A percentile compares a stretch with the other conserved stretches of the same genome.
Conservation (phyloP, 2,888 invertebrate genomes). For the Pammene fasciana region DNA sequence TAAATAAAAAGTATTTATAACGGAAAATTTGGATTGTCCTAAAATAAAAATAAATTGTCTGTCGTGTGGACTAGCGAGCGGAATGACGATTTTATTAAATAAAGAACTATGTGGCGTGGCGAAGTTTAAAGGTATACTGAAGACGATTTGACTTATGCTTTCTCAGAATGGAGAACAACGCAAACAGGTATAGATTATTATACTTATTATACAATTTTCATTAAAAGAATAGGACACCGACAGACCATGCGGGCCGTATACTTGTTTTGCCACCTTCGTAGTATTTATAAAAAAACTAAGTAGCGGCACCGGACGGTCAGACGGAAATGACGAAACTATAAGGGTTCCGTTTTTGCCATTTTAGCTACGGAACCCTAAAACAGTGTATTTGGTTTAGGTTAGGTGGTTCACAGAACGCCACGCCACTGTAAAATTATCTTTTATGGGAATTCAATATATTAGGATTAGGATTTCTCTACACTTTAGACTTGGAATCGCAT, state of each 20-base stretch:
- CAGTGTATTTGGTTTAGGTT: no score
- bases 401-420: background rate
- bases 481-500: background rate
- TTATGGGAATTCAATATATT: background rate
- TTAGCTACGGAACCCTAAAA: no score
- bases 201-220: no score
- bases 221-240: no score
- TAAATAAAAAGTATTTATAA: constrained; percentile 50
- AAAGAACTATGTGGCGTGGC: background rate
- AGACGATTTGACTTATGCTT: background rate
- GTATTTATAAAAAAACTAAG: no score
- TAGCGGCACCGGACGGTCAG: no score
- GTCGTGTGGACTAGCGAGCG: constrained; percentile 53
- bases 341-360: no score
- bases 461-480: background rate
- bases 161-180: no score
- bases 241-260: no score
- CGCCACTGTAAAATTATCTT: background rate
- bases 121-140: background rate
- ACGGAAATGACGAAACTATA: no score
- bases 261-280: no score
- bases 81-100: constrained; percentile 40
- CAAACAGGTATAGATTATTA: no score
- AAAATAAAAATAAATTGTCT: constrained; percentile 36
- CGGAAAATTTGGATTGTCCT: constrained; percentile 44